phyloP scores from a whole-genome alignment of 2,113 vertebrate genomes.

The Chlorocebus sabaeus region DNA sequence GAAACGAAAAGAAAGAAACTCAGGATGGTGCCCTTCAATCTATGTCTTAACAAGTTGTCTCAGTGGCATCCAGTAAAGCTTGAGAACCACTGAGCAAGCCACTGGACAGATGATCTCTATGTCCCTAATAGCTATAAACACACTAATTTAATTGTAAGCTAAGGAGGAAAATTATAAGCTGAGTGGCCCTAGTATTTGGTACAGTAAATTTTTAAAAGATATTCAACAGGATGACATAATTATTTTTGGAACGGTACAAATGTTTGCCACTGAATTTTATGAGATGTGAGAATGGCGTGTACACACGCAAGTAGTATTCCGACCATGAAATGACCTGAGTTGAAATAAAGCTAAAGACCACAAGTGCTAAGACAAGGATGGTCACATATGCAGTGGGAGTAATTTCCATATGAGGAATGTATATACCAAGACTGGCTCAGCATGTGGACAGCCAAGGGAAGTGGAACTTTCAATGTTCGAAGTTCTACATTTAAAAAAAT shows the following conservation, averaged over 20 bases:
- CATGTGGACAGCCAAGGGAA: neutral
- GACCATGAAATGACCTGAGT: neutral
- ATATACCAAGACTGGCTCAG: neutral
- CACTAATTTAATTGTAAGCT: neutral
- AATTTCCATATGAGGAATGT: neutral
- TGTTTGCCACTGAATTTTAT: neutral
- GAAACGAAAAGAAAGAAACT: neutral
- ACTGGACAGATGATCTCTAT: neutral
- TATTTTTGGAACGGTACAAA: neutral
- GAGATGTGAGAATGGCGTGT: neutral
- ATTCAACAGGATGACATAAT: neutral
- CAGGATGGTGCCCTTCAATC: neutral
- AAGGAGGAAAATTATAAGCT: neutral
- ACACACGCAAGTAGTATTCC: neutral
- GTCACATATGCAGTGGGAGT: neutral
- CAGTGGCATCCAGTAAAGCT: neutral
- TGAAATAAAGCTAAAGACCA: neutral
- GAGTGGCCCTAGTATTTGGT: neutral
- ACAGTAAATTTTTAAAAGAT: neutral
- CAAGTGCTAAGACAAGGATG: neutral
- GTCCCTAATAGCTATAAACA: neutral
- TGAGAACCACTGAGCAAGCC: neutral
- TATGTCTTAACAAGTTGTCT: neutral
- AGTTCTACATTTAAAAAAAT: neutral
- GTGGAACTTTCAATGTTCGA: neutral